A percentile compares a stretch with the other conserved stretches of the same genome.
Conservation (phyloP, 2,797 vertebrate species). For the Orientallactaga sibirica region DNA sequence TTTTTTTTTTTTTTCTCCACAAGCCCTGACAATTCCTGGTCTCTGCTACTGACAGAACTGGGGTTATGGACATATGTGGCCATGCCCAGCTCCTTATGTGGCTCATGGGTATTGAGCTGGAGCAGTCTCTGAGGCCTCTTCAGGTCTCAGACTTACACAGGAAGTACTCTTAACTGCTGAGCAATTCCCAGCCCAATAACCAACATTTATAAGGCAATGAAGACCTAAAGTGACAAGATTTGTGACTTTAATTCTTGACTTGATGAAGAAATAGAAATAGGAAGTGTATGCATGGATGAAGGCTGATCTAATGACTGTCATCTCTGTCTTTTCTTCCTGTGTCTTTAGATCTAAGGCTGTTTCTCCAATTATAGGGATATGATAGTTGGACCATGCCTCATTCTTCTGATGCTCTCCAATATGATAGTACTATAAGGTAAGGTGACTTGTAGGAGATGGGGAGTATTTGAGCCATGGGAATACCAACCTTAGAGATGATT, state of each 20-base stretch:
- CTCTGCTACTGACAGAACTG: too few species aligned
- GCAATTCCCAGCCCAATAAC: too few species aligned
- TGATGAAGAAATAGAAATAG: neutral
- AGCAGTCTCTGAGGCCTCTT: too few species aligned
- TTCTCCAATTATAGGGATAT: neutral
- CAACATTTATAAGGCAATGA: neutral
- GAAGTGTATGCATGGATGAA: neutral
- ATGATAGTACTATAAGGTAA: neutral
- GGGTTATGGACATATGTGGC: too few species aligned
- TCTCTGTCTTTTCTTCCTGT: neutral
- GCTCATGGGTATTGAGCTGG: too few species aligned
- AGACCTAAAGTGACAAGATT: neutral
- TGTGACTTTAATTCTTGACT: neutral
- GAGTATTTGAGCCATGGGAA: too few species aligned
- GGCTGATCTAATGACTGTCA: neutral
- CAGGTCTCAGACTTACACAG: too few species aligned
- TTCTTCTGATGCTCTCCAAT: neutral
- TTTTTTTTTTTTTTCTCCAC: too few species aligned
- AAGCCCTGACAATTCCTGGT: too few species aligned
- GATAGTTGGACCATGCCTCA: neutral
- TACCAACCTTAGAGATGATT: neutral
- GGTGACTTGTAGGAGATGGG: neutral
- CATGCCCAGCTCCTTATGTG: too few species aligned
- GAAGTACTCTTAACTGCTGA: too few species aligned
- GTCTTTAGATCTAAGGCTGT: neutral